Evolutionary conservation across 2,797 vertebrate genomes (phyloP).

Genomic region (Threskiornis aethiopicus): DNA sequence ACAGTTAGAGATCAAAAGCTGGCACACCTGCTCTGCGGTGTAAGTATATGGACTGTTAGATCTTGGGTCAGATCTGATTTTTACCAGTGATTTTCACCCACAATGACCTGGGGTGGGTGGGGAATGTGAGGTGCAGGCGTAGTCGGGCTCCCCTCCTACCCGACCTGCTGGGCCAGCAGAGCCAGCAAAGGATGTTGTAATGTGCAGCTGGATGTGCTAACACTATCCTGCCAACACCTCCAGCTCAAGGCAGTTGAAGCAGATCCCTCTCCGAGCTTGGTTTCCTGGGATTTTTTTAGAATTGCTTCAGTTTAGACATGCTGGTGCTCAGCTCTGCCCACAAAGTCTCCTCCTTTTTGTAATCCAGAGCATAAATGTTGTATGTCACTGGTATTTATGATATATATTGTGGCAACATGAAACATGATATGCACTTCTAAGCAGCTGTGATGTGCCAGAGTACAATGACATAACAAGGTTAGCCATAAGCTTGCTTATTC

Average conservation of each 20-base stretch:
- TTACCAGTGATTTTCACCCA: neutral
- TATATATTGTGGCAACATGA: fast-evolving
- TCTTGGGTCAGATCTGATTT: neutral
- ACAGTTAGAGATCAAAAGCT: neutral
- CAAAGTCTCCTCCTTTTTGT: neutral
- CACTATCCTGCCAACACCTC: neutral
- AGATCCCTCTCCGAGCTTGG: neutral
- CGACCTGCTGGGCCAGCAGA: neutral
- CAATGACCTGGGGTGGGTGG: neutral
- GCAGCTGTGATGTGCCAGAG: neutral
- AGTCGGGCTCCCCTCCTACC: neutral
- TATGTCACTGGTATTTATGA: neutral
- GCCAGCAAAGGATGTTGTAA: neutral
- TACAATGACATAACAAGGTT: neutral
- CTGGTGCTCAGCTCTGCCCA: neutral
- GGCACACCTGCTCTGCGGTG: neutral
- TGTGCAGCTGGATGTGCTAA: neutral
- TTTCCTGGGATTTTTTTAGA: neutral
- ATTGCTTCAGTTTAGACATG: neutral
- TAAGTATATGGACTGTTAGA: neutral
- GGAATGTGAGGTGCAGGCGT: fast-evolving
- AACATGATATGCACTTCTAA: neutral
- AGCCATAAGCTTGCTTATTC: neutral
- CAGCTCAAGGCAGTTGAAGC: neutral
- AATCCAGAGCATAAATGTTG: neutral